A percentile compares a stretch with the other conserved stretches of the same genome.
phyloP scores from a whole-genome alignment of 2,888 invertebrate genomes.

The Meiosimyza platycephala region DNA sequence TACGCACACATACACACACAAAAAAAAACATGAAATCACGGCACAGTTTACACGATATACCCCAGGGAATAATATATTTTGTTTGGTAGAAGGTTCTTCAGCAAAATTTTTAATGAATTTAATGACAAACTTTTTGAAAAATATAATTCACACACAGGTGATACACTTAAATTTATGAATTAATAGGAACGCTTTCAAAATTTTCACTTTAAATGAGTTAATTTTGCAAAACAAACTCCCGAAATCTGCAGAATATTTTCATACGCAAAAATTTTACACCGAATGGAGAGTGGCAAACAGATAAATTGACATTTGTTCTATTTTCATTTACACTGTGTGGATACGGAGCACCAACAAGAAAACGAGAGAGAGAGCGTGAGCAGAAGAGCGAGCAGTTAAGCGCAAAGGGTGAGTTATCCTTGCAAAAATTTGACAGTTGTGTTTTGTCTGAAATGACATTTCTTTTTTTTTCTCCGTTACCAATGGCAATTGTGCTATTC shows the following conservation, averaged over 20 bases:
- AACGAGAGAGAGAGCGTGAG: background rate
- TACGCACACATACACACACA: slow-evolving; percentile 4
- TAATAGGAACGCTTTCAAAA: background rate
- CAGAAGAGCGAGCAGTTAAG: background rate
- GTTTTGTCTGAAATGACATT: background rate
- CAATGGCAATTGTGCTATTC: background rate
- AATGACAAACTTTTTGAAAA: too few relatives aligned
- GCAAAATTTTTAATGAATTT: too few relatives aligned
- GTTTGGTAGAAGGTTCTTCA: too few relatives aligned
- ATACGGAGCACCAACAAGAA: background rate
- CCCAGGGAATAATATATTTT: background rate
- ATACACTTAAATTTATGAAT: too few relatives aligned
- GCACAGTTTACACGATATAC: background rate
- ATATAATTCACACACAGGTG: too few relatives aligned
- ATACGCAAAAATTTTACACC: slow-evolving; percentile 25
- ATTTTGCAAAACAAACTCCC: background rate
- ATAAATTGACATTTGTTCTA: slow-evolving; percentile 30
- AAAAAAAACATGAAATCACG: slow-evolving; percentile 9
- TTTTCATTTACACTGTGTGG: background rate
- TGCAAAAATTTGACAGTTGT: background rate
- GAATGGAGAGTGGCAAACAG: slow-evolving; percentile 14
- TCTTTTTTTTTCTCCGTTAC: background rate
- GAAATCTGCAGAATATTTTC: background rate
- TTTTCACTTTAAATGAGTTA: background rate
- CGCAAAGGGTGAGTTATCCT: slow-evolving; percentile 10